phyloP scores from a whole-genome alignment of 2,113 vertebrate genomes.

The Sylvia atricapilla region DNA sequence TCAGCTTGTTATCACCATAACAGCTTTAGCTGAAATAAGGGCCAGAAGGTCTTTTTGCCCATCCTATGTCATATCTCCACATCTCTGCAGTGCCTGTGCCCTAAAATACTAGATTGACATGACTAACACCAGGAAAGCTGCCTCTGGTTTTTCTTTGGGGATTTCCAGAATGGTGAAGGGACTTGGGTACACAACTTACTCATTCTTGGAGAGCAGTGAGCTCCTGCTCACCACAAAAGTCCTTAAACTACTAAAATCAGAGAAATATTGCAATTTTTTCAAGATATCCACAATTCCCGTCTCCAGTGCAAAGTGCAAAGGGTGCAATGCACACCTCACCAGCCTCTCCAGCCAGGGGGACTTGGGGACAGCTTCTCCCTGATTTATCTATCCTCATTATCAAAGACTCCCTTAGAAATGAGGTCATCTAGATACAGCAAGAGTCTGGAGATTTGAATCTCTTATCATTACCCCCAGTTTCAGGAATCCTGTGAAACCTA shows the following conservation, averaged over 20 bases:
- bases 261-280: neutral
- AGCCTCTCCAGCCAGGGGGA: neutral
- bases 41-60: neutral
- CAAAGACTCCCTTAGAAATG: neutral
- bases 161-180: neutral
- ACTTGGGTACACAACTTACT: neutral
- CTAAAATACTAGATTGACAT: neutral
- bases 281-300: neutral
- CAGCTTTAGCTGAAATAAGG: neutral
- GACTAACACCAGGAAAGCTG: neutral
- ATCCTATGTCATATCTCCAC: neutral
- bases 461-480: neutral
- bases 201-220: neutral
- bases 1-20: fast-evolving
- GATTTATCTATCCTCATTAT: neutral
- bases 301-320: neutral
- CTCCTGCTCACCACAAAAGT: neutral
- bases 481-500: neutral
- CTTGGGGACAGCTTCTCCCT: neutral
- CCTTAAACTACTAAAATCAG: neutral
- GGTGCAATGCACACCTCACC: neutral
- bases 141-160: conserved; percentile 24
- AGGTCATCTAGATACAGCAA: neutral
- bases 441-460: neutral
- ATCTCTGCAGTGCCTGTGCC: neutral